Evolutionary conservation across 2,797 vertebrate species (phyloP).

Genomic region (Gambusia yucatana): DNA sequence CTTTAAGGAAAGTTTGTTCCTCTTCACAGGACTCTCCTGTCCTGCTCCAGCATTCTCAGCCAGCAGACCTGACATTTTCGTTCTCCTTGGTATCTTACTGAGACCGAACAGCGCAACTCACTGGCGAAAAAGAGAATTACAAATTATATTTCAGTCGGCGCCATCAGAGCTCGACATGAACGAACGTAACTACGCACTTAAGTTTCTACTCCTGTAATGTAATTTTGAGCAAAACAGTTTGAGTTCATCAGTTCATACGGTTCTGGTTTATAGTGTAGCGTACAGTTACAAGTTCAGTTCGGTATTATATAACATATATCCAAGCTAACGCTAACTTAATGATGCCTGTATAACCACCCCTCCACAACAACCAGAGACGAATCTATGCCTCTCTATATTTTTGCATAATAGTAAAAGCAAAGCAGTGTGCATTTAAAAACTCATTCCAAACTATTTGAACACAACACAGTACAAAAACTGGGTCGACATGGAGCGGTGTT

Average conservation of each 20-base stretch:
- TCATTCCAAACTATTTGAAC: not conserved
- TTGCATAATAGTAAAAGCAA: fast-evolving
- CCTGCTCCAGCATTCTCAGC: slow-evolving; percentile 81
- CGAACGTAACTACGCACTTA: slow-evolving; percentile 44
- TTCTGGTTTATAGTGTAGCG: not conserved
- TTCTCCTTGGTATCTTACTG: not conserved
- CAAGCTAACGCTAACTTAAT: slow-evolving; percentile 51
- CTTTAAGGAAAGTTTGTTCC: slow-evolving; percentile 91
- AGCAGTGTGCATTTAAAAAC: not conserved
- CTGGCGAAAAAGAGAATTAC: slow-evolving; percentile 39
- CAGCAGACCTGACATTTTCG: slow-evolving; percentile 82
- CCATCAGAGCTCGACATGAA: slow-evolving; percentile 42
- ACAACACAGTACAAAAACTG: slow-evolving; percentile 40
- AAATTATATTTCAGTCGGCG: slow-evolving; percentile 30
- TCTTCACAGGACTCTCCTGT: slow-evolving; percentile 87
- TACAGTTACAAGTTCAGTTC: not conserved
- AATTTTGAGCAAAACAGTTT: not conserved
- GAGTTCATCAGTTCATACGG: fast-evolving
- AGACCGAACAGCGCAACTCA: slow-evolving; percentile 58
- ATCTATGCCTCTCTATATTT: fast-evolving
- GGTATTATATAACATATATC: slow-evolving; percentile 52
- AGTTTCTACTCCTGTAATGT: not conserved
- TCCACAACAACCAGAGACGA: not conserved
- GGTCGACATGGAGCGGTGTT: slow-evolving; percentile 44
- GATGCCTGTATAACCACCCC: not conserved